Evolutionary conservation across 2,113 vertebrate species (phyloP), one percentile per base, ranked within the genome.

Genomic region (Plecturocebus donacophilus): DNA sequence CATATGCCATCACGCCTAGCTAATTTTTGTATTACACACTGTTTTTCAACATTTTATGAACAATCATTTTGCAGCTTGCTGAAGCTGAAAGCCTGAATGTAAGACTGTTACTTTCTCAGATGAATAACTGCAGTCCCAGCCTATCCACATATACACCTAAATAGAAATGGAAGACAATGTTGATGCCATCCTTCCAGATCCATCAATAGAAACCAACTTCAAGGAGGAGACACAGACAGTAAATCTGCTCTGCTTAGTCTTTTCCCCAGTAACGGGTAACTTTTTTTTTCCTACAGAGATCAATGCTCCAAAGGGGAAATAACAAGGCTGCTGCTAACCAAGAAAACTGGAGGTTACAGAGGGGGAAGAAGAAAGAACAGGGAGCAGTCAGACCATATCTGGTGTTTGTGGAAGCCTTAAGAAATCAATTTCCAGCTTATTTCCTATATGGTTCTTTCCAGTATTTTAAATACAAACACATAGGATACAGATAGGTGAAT

Each of bases 391-490:
- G 10, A 19, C 56, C 73, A 71, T 17, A 40, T 4, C 0, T 12
- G 35, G 4, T 12, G 64, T 75, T 0, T 70, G 61, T 2, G 75
- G 71, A 75, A 49, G 52, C n/a, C 79, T 82, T 56, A 19, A 76
- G 8, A 89, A 23, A 66, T 3, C 87, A 52, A 81, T 84, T n/a
- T 49, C 56, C 54, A 73, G 38, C 25, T 80, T 54, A 75, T 40
- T n/a, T 94, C 40, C 70, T 83, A 45, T 13, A 32, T 49, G 68
- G 54, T 47, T 82, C 87, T 76, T 81, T 79, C 30, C 75, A 76
- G 68, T 70, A 90, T 68, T 92, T 96, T 88, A 90, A 94, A 76
- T 45, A 35, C 87, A 76, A 75, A 85, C 85, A 27, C 52, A 88
- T 0, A 45, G 56, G 8, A 52, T 38, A 93, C 9, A 68, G 14